Evolutionary conservation across 2,113 vertebrate genomes (phyloP).

Genomic region (Cisticola juncidis): DNA sequence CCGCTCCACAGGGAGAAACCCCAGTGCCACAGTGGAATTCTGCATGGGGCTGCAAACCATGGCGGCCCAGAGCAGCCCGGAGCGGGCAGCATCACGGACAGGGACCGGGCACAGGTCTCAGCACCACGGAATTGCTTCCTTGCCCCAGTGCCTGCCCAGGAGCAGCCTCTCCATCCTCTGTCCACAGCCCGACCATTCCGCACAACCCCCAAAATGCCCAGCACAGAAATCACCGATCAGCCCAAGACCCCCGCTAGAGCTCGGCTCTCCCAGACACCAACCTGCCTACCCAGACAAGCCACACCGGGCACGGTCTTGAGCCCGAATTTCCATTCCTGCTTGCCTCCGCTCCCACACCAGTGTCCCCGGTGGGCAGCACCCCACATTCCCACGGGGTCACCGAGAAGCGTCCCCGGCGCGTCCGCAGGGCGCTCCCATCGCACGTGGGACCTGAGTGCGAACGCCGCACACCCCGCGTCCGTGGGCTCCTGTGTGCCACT

Average conservation of each 20-base stretch:
- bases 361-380: neutral
- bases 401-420: neutral
- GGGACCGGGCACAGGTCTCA: fast-evolving
- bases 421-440: neutral
- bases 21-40: fast-evolving
- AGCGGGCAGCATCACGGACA: neutral
- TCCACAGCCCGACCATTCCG: fast-evolving
- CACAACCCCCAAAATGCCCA: neutral
- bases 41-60: fast-evolving
- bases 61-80: neutral
- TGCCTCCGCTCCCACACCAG: neutral
- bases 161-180: neutral
- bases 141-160: neutral
- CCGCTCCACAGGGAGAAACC: neutral
- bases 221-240: neutral
- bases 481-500: neutral
- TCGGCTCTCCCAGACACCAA: neutral
- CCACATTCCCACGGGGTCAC: neutral
- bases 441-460: neutral
- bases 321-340: neutral
- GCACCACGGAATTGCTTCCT: neutral
- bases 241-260: neutral
- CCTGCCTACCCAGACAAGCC: neutral
- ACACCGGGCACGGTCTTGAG: neutral
- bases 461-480: neutral